Evolutionary conservation across 2,888 invertebrate species (phyloP).

Genomic region (Protula sp.): DNA sequence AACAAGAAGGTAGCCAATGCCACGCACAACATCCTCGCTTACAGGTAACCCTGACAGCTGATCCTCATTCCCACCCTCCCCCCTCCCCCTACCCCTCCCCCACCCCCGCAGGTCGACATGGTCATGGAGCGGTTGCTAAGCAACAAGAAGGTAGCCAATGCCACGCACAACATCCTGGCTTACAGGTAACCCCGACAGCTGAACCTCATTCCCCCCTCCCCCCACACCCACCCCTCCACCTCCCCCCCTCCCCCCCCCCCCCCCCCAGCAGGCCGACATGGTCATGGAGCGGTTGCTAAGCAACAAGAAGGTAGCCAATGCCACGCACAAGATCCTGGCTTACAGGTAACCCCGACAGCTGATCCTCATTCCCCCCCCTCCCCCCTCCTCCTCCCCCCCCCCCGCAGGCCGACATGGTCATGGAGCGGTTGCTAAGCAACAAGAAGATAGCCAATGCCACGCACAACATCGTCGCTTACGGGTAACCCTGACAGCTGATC

Average conservation of each 20-base stretch:
- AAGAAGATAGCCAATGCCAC: slow-evolving; percentile 67
- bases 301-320: slow-evolving; percentile 61
- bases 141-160: slow-evolving; percentile 61
- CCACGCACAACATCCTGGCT: slow-evolving; percentile 80
- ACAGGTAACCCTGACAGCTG: too few species aligned
- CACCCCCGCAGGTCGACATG: slow-evolving; percentile 10
- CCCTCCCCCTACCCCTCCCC: too few species aligned
- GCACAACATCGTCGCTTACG: slow-evolving; percentile 78
- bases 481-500: too few species aligned
- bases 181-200: too few species aligned
- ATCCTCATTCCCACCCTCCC: too few species aligned
- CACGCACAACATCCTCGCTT: slow-evolving; percentile 80
- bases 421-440: slow-evolving; percentile 39
- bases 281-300: slow-evolving; percentile 39
- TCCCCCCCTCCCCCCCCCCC: too few species aligned
- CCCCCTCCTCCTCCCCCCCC: too few species aligned
- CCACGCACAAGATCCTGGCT: slow-evolving; percentile 80
- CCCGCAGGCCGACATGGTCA: slow-evolving; percentile 24
- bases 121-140: slow-evolving; percentile 39
- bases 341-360: too few species aligned
- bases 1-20: slow-evolving; percentile 64
- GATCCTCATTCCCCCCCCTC: too few species aligned
- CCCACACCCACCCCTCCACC: too few species aligned
- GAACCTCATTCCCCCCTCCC: too few species aligned
- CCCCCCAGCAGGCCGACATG: slow-evolving; percentile 11